Percentiles rank a stretch among this genome's conserved stretches.
These are phyloP conservation scores for Eulemur albifrons DNA, from an alignment of 2,797 vertebrate species.

Conservation along the genomic window DNA sequence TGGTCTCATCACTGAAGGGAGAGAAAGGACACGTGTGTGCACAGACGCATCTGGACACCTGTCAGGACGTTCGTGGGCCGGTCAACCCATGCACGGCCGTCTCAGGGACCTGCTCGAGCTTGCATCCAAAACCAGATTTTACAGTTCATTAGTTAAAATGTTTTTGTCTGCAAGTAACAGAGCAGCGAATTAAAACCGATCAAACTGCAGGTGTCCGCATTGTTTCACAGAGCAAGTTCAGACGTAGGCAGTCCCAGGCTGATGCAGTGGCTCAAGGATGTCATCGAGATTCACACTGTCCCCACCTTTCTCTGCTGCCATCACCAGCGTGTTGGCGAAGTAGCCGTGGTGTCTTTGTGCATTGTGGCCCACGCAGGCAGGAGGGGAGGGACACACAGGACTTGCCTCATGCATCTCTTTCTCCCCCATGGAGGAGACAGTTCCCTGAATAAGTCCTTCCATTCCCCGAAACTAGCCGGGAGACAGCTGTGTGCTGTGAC, in stretches of 20 bases:
- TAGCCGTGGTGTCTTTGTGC: fast-evolving
- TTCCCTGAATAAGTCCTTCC: neutral
- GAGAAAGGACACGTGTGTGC: fast-evolving
- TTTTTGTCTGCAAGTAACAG: neutral
- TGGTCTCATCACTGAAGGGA: neutral
- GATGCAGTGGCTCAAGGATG: neutral
- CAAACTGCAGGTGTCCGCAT: neutral
- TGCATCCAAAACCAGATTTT: neutral
- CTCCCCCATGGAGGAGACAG: neutral
- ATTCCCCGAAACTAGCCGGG: neutral
- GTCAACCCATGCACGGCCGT: too few species aligned
- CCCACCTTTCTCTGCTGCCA: neutral
- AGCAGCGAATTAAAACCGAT: neutral
- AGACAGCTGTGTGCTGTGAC: neutral
- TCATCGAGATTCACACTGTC: too few species aligned
- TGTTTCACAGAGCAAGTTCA: neutral
- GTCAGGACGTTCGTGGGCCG: too few species aligned
- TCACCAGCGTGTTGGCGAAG: fast-evolving
- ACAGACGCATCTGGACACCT: too few species aligned
- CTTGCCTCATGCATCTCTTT: neutral
- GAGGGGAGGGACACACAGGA: neutral
- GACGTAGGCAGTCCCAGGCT: neutral
- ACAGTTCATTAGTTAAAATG: neutral
- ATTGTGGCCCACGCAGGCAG: fast-evolving
- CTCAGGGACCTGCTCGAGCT: neutral